Conservation (phyloP, 2,113 vertebrate species). For the Ciconia stormi region DNA sequence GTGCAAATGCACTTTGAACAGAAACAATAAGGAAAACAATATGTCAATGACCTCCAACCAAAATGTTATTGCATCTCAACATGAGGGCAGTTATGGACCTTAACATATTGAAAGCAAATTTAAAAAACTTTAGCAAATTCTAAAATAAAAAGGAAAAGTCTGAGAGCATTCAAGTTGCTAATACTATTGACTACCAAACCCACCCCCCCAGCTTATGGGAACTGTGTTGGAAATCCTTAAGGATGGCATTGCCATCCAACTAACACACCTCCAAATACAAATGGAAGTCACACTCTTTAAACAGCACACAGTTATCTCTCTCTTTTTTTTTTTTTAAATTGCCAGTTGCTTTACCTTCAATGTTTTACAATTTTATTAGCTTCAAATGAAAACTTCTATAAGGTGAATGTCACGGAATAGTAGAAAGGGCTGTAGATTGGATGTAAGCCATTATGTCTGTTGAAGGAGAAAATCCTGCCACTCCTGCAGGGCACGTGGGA, state of each 20-base stretch:
- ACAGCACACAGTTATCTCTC: background rate
- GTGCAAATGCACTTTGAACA: background rate
- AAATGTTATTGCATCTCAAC: background rate
- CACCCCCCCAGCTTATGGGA: background rate
- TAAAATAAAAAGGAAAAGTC: background rate
- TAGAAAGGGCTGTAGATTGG: background rate
- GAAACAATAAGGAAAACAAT: background rate
- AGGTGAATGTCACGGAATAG: background rate
- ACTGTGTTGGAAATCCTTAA: background rate
- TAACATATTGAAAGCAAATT: background rate
- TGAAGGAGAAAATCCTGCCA: background rate
- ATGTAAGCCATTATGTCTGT: background rate
- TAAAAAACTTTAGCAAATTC: background rate
- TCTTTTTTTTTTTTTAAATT: background rate
- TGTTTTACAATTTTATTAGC: background rate
- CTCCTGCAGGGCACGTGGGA: background rate
- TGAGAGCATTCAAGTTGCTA: background rate
- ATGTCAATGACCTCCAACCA: background rate
- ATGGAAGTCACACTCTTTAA: background rate
- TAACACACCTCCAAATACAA: background rate
- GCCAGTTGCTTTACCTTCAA: background rate
- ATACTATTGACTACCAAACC: no score
- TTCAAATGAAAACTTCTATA: background rate
- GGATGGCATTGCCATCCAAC: background rate
- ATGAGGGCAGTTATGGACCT: background rate